Percentiles rank a stretch among this genome's conserved stretches.
Conservation (phyloP, 2,797 vertebrate species). For the Tauraco hartlaubi region DNA sequence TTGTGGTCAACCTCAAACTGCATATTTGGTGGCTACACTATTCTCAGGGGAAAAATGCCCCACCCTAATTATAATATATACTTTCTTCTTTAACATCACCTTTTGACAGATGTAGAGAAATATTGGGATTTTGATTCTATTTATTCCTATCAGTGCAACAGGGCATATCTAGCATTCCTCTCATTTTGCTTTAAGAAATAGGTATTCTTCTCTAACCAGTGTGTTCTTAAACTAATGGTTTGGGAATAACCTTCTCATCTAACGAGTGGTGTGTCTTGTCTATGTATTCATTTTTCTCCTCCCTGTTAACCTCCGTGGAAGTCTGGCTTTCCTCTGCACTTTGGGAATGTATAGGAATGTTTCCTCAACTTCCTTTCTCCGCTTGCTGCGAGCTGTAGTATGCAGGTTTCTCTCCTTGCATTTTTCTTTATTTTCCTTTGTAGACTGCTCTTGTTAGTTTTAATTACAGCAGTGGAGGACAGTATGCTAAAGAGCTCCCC, state of each 20-base stretch:
- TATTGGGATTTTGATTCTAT: neutral
- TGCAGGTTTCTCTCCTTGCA: conserved; percentile 5
- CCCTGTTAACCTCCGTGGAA: neutral
- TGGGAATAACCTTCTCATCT: neutral
- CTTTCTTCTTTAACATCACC: neutral
- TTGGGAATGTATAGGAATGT: neutral
- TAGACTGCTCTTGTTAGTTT: conserved; percentile 67
- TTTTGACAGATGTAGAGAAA: neutral
- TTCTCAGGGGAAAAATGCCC: neutral
- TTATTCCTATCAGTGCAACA: neutral
- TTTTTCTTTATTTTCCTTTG: conserved; percentile 67
- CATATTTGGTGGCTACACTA: neutral
- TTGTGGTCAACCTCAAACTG: conserved; percentile 22
- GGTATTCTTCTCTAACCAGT: neutral
- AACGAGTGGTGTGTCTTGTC: neutral
- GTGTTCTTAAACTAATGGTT: neutral
- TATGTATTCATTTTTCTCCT: neutral
- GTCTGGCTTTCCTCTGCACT: neutral
- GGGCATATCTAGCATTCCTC: neutral
- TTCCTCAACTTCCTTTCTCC: conserved; percentile 16
- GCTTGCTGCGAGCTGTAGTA: neutral
- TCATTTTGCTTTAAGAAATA: neutral
- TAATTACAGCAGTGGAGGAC: conserved; percentile 71
- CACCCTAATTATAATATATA: neutral
- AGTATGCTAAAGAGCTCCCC: conserved; percentile 67